These are phyloP conservation scores for Acanthurus leucopareius DNA, from an alignment of 2,797 vertebrate genomes.

Conservation along the genomic window DNA sequence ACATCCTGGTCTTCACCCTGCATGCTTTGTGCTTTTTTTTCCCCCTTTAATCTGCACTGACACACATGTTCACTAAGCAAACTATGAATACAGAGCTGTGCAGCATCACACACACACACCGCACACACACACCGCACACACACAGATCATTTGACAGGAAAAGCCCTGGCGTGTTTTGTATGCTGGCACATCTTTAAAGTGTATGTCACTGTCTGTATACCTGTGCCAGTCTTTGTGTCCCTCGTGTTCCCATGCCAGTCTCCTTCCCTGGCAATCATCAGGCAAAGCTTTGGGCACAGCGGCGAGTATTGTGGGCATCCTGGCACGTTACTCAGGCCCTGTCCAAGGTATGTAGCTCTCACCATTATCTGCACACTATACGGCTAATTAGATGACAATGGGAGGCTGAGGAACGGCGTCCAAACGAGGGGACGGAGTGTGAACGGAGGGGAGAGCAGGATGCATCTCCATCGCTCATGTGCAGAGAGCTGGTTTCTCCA, in stretches of 20 bases:
- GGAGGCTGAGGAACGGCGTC: slow-evolving; percentile 31
- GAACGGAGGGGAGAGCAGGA: slow-evolving; percentile 58
- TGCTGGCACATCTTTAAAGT: slow-evolving; percentile 71
- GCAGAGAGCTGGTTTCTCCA: slow-evolving; percentile 25
- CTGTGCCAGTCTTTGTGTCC: slow-evolving; percentile 71
- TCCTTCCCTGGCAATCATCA: slow-evolving; percentile 58
- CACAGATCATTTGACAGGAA: slow-evolving; percentile 46
- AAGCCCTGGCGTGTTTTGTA: slow-evolving; percentile 59
- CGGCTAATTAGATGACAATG: slow-evolving; percentile 75
- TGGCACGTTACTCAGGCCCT: slow-evolving; percentile 51
- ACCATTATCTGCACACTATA: slow-evolving; percentile 52
- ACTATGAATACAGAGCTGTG: slow-evolving; percentile 26
- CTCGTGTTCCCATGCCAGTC: slow-evolving; percentile 53
- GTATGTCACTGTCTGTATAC: slow-evolving; percentile 63
- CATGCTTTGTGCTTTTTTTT: too few relatives aligned
- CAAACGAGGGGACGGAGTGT: slow-evolving; percentile 27
- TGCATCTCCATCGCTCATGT: slow-evolving; percentile 36
- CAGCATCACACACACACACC: slow-evolving; percentile 14
- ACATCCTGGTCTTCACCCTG: slow-evolving; percentile 59
- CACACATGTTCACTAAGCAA: slow-evolving; percentile 48
- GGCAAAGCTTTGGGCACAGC: slow-evolving; percentile 53
- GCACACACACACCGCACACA: slow-evolving; percentile 39
- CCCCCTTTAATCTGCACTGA: slow-evolving; percentile 63
- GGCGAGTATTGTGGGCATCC: slow-evolving; percentile 60
- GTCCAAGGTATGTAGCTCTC: slow-evolving; percentile 55